phyloP scores from a whole-genome alignment of 2,888 invertebrate species.

The Adineta ricciae region DNA sequence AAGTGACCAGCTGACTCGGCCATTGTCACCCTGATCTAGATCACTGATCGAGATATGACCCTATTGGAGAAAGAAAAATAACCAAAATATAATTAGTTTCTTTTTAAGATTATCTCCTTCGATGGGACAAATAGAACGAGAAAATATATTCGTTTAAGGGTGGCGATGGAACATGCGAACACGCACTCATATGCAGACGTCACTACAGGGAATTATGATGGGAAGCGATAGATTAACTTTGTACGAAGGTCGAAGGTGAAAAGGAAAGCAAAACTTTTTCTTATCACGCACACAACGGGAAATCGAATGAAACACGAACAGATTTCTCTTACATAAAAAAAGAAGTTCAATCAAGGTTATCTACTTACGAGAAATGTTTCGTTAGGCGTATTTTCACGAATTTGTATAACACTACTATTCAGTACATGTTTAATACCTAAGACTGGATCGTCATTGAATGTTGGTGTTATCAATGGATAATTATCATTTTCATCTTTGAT shows the following conservation, averaged over 20 bases:
- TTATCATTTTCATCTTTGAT: constrained; percentile 32
- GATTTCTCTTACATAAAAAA: background rate
- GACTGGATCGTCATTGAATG: background rate
- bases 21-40: background rate
- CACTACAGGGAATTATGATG: background rate
- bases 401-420: background rate
- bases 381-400: constrained; percentile 9
- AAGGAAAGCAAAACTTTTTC: background rate
- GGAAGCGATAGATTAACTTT: background rate
- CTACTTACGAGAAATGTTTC: background rate
- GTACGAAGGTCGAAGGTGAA: background rate
- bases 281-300: background rate
- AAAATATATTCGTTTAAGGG: background rate
- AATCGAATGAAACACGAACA: background rate
- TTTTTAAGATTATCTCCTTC: background rate
- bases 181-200: background rate
- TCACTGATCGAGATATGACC: constrained; percentile 19
- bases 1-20: background rate
- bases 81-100: background rate
- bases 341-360: background rate
- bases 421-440: background rate
- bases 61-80: background rate
- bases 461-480: constrained; percentile 24
- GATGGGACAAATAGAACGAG: background rate
- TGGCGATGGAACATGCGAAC: background rate